Percentiles rank a stretch among this genome's conserved stretches.
Evolutionary conservation across 2,797 vertebrate genomes (phyloP).

Genomic region (Pseudomugil tenellus): DNA sequence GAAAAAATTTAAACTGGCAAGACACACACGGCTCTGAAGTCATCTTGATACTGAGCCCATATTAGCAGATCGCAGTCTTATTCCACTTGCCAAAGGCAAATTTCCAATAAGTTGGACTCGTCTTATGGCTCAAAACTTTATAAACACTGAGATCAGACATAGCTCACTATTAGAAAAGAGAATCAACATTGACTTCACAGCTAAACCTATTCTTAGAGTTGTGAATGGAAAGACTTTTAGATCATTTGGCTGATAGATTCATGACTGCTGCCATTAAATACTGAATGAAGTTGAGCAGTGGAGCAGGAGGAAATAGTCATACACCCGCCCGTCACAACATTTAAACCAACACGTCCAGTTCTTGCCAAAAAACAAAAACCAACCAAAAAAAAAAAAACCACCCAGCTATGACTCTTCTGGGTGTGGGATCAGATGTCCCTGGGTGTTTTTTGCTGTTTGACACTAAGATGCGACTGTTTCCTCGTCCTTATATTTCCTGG

Average conservation of each 20-base stretch:
- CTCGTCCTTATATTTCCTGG: background rate
- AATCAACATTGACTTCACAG: slow-evolving; percentile 42
- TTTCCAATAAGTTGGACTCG: slow-evolving; percentile 46
- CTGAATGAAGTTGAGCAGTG: slow-evolving; percentile 38
- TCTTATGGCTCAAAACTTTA: slow-evolving; percentile 40
- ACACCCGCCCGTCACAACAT: background rate
- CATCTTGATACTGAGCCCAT: slow-evolving; percentile 53
- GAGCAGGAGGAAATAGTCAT: slow-evolving; percentile 14
- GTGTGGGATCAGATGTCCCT: background rate
- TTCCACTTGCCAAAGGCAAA: slow-evolving; percentile 46
- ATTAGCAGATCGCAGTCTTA: slow-evolving; percentile 56
- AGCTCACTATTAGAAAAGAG: slow-evolving; percentile 57
- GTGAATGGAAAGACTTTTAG: slow-evolving; percentile 52
- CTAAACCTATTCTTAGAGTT: slow-evolving; percentile 31
- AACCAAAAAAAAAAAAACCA: too few relatives aligned
- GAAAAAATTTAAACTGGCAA: slow-evolving; percentile 45
- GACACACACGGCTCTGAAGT: slow-evolving; percentile 43
- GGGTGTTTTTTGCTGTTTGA: background rate
- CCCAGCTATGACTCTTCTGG: background rate
- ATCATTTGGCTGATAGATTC: slow-evolving; percentile 35
- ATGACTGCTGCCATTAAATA: slow-evolving; percentile 29
- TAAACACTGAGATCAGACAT: slow-evolving; percentile 38
- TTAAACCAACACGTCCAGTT: background rate
- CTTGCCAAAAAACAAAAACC: background rate
- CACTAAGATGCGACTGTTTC: background rate